A percentile compares a stretch with the other conserved stretches of the same genome.
These are phyloP conservation scores for Drosophila triauraria DNA, from an alignment of 1,140 invertebrate genomes.

Conservation along the genomic window DNA sequence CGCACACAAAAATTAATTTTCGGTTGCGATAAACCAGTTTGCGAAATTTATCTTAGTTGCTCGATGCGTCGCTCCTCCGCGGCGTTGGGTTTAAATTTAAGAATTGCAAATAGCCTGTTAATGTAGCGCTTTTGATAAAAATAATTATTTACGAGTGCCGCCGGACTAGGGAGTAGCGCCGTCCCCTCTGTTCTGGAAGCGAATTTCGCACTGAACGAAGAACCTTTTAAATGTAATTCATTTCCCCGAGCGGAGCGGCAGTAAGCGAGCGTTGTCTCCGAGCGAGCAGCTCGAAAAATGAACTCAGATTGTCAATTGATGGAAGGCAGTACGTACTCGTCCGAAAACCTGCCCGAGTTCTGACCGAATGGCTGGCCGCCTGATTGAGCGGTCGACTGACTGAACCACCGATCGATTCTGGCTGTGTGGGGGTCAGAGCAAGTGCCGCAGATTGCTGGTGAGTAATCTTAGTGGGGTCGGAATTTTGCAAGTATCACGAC, in stretches of 20 bases:
- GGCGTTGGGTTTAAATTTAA: conserved; percentile 17
- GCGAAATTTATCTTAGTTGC: conserved; percentile 3
- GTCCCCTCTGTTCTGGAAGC: conserved; percentile 33
- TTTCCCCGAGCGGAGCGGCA: conserved; percentile 4
- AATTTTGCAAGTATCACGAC: conserved; percentile 46
- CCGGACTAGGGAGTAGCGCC: neutral
- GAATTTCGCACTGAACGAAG: conserved; percentile 47
- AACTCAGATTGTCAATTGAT: conserved; percentile 61
- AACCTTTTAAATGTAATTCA: conserved; percentile 30
- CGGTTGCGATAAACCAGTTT: conserved; percentile 43
- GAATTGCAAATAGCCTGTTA: neutral
- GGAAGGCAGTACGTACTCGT: conserved; percentile 35
- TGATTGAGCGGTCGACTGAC: conserved; percentile 12
- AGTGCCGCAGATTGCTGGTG: conserved; percentile 30
- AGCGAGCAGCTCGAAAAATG: conserved; percentile 29
- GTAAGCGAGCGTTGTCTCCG: conserved; percentile 3
- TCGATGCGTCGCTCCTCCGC: conserved; percentile 1
- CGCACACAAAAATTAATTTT: conserved; percentile 7
- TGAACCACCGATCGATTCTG: conserved; percentile 8
- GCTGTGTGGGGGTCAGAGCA: conserved; percentile 1
- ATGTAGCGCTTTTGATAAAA: too few species aligned
- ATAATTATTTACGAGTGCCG: too few species aligned
- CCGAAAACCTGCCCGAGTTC: conserved; percentile 30
- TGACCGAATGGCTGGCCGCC: conserved; percentile 30
- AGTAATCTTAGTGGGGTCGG: conserved; percentile 21